phyloP scores from a whole-genome alignment of 2,888 invertebrate species.

The Mythimna lalbum region DNA sequence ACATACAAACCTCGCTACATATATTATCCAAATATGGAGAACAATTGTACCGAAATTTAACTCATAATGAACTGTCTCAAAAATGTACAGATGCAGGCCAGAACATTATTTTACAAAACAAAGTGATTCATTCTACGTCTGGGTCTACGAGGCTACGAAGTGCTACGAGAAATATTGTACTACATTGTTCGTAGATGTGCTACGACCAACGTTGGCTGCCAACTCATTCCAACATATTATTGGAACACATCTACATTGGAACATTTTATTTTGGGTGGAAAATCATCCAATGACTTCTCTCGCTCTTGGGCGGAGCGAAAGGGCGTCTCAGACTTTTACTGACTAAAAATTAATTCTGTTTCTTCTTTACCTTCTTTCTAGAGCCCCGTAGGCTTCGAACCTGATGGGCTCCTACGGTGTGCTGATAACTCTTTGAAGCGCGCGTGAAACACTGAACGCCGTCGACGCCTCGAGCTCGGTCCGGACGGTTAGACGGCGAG shows the following conservation, averaged over 20 bases:
- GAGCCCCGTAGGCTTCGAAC: too few species aligned
- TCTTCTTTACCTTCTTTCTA: too few species aligned
- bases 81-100: constrained; percentile 7
- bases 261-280: background rate
- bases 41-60: constrained; percentile 1
- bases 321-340: too few species aligned
- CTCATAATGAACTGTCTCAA: background rate
- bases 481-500: too few species aligned
- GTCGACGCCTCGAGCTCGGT: too few species aligned
- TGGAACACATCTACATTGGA: constrained; percentile 9
- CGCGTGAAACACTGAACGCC: too few species aligned
- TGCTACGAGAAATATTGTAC: constrained; percentile 48
- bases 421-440: too few species aligned
- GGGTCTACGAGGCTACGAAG: constrained; percentile 55
- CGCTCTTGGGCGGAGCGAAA: too few species aligned
- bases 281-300: too few species aligned
- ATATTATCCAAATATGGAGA: background rate
- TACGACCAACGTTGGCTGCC: constrained; percentile 32
- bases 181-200: constrained; percentile 42
- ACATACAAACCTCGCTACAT: background rate
- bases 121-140: constrained; percentile 40
- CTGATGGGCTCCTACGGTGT: too few species aligned
- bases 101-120: constrained; percentile 25
- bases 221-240: constrained; percentile 39
- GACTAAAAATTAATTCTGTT: too few species aligned